phyloP scores from a whole-genome alignment of 2,113 vertebrate genomes.

The Eolophus roseicapilla region DNA sequence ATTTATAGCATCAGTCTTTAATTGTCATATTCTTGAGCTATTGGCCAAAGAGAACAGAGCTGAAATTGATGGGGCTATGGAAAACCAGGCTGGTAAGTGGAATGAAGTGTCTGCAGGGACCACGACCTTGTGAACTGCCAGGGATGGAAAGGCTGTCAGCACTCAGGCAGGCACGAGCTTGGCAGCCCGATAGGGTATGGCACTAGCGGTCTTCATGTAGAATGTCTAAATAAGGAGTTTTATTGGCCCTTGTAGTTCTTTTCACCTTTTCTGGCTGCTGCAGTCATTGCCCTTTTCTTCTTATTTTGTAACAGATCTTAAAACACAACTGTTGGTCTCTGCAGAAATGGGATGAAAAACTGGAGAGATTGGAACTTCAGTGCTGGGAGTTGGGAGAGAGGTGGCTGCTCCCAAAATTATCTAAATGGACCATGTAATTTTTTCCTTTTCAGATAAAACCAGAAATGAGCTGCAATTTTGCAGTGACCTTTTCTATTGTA shows the following conservation, averaged over 20 bases:
- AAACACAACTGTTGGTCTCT: neutral
- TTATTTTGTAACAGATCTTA: neutral
- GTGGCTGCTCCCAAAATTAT: neutral
- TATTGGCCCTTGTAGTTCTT: neutral
- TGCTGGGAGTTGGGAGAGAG: neutral
- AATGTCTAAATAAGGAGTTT: neutral
- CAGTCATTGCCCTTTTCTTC: neutral
- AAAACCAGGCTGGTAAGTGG: neutral
- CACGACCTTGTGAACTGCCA: neutral
- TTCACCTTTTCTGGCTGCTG: neutral
- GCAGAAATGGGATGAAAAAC: neutral
- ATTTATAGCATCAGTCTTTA: conserved; percentile 56
- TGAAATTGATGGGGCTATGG: neutral
- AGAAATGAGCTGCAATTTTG: neutral
- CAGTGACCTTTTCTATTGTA: neutral
- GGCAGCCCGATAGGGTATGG: neutral
- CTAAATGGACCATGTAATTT: neutral
- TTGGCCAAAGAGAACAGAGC: neutral
- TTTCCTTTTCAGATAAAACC: neutral
- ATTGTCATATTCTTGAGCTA: neutral
- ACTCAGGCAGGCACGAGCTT: neutral
- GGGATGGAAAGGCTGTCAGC: conserved; percentile 17
- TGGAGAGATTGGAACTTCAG: neutral
- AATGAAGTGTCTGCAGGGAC: neutral
- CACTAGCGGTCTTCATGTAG: neutral